Evolutionary conservation across 2,888 invertebrate genomes (phyloP).

Genomic region (Rotaria socialis): DNA sequence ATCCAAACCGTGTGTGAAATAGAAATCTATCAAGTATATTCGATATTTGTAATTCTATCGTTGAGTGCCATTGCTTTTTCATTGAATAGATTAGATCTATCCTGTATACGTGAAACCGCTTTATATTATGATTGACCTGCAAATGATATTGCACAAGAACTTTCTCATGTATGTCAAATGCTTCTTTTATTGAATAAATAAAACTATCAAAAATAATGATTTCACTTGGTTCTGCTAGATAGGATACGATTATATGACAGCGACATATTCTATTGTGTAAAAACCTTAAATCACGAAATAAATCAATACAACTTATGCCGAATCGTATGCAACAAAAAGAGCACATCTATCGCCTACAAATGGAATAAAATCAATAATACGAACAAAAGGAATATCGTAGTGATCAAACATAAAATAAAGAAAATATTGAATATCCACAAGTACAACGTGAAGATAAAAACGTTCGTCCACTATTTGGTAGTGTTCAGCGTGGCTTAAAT

Average conservation of each 20-base stretch:
- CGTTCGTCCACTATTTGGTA: slow-evolving; percentile 64
- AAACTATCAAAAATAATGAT: not conserved
- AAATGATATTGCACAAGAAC: slow-evolving; percentile 1
- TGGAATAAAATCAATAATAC: not conserved
- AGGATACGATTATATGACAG: slow-evolving; percentile 70
- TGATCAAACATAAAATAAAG: not conserved
- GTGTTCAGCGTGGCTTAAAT: slow-evolving; percentile 69
- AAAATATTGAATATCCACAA: not conserved
- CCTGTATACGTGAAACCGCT: not conserved
- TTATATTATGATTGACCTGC: not conserved
- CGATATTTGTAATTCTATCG: not conserved
- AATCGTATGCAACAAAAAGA: not conserved
- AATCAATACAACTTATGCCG: slow-evolving; percentile 59
- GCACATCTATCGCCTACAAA: not conserved
- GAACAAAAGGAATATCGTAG: not conserved
- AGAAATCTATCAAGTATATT: slow-evolving; percentile 58
- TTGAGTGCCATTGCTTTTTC: not conserved
- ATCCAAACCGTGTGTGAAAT: slow-evolving; percentile 59
- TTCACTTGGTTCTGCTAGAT: slow-evolving; percentile 58
- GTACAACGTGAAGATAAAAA: not conserved
- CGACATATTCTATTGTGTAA: slow-evolving; percentile 70
- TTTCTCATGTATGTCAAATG: not conserved
- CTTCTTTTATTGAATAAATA: not conserved
- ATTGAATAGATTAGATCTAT: not conserved
- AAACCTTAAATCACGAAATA: slow-evolving; percentile 65